Percentiles rank a stretch among this genome's conserved stretches.
Evolutionary conservation across 2,888 invertebrate genomes (phyloP).

Genomic region (Stictocephala bisonia): DNA sequence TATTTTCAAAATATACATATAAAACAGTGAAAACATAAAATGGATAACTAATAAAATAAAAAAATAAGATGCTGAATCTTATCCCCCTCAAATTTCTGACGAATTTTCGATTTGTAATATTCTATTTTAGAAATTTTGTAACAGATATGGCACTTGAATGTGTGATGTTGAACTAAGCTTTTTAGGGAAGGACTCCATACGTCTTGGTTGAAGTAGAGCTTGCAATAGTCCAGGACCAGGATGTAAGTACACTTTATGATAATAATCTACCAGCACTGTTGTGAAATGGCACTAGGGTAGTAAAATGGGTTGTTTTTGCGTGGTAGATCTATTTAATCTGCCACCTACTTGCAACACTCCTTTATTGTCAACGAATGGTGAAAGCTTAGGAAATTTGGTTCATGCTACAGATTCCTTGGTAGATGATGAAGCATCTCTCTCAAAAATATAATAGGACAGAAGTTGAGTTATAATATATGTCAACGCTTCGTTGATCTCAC

Average conservation of each 20-base stretch:
- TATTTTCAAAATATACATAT: too few species aligned
- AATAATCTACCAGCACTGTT: constrained; percentile 3
- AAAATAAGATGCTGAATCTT: not conserved
- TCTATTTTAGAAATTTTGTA: too few species aligned
- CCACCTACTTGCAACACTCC: constrained; percentile 47
- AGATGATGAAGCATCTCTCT: not conserved
- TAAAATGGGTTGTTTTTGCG: constrained; percentile 39
- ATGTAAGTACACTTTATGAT: constrained; percentile 23
- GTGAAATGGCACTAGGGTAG: constrained; percentile 37
- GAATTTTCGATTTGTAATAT: too few species aligned
- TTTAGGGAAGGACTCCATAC: constrained; percentile 32
- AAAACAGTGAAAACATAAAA: too few species aligned
- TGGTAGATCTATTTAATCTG: constrained; percentile 19
- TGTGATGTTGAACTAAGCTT: not conserved
- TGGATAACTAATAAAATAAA: too few species aligned
- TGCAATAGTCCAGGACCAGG: constrained; percentile 8
- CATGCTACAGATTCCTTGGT: not conserved
- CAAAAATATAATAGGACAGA: not conserved
- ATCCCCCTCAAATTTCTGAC: constrained; percentile 14
- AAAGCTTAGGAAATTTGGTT: not conserved
- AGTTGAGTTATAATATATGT: not conserved
- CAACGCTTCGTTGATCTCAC: constrained; percentile 17
- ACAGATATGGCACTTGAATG: constrained; percentile 30
- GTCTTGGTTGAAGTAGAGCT: constrained; percentile 1
- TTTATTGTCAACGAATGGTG: constrained; percentile 6